These are phyloP conservation scores for Colius striatus DNA, from an alignment of 2,113 vertebrate genomes.

Conservation along the genomic window DNA sequence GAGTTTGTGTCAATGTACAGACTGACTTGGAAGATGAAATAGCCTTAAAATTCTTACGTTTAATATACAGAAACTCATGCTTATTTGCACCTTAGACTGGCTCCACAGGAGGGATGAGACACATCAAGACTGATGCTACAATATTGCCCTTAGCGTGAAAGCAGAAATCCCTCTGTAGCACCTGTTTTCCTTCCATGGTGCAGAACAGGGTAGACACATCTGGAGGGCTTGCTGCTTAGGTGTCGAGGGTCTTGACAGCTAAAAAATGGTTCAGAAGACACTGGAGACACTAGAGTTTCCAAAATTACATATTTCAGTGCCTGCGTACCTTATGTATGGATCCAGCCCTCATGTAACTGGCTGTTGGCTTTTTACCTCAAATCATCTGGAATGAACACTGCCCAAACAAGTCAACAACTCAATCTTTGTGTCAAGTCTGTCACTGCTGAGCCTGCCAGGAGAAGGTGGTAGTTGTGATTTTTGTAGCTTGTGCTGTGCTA, in stretches of 20 bases:
- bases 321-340: background rate
- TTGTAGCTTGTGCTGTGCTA: background rate
- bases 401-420: background rate
- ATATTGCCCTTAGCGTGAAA: background rate
- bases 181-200: accelerated
- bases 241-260: background rate
- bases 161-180: background rate
- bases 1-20: background rate
- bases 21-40: background rate
- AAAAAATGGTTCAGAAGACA: background rate
- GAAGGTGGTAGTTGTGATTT: background rate
- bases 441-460: background rate
- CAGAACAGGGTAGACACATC: background rate
- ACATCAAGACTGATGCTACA: background rate
- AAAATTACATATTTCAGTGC: background rate
- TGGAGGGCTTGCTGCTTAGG: background rate
- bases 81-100: background rate
- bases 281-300: background rate
- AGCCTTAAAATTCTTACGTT: background rate
- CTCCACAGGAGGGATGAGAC: background rate
- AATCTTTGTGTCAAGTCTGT: background rate
- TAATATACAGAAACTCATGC: background rate
- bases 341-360: background rate
- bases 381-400: background rate
- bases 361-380: background rate